These are phyloP conservation scores for Alfaro cultratus DNA, from an alignment of 2,797 vertebrate species.

Conservation along the genomic window DNA sequence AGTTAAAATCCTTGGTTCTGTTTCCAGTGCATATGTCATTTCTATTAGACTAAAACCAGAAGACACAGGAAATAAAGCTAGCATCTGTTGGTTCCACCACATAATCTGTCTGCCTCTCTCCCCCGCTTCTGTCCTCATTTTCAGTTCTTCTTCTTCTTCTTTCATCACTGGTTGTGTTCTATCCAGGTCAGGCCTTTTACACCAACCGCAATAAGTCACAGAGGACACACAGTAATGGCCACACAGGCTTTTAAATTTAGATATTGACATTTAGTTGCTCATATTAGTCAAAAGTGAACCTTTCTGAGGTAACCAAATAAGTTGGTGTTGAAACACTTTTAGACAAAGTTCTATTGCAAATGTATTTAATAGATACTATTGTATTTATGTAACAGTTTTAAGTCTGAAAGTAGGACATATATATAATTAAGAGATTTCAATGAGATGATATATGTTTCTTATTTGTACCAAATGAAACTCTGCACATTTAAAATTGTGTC, in stretches of 20 bases:
- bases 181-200: conserved; percentile 52
- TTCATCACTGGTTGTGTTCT: conserved; percentile 42
- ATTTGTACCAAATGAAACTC: neutral
- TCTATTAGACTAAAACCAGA: conserved; percentile 1
- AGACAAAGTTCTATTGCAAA: neutral
- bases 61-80: conserved; percentile 13
- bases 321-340: neutral
- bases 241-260: conserved; percentile 16
- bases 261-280: neutral
- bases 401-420: neutral
- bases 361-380: neutral
- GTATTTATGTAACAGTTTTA: neutral
- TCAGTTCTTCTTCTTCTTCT: conserved; percentile 27
- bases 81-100: conserved; percentile 36
- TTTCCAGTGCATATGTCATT: conserved; percentile 53
- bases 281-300: neutral
- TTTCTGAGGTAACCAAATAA: neutral
- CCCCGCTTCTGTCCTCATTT: conserved; percentile 29
- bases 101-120: conserved; percentile 37
- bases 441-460: neutral
- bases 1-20: conserved; percentile 6
- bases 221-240: conserved; percentile 21
- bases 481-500: neutral
- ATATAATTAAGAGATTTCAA: neutral
- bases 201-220: conserved; percentile 59